These are phyloP conservation scores for Oxystoma pomonae DNA, from an alignment of 2,888 invertebrate genomes.

Conservation along the genomic window DNA sequence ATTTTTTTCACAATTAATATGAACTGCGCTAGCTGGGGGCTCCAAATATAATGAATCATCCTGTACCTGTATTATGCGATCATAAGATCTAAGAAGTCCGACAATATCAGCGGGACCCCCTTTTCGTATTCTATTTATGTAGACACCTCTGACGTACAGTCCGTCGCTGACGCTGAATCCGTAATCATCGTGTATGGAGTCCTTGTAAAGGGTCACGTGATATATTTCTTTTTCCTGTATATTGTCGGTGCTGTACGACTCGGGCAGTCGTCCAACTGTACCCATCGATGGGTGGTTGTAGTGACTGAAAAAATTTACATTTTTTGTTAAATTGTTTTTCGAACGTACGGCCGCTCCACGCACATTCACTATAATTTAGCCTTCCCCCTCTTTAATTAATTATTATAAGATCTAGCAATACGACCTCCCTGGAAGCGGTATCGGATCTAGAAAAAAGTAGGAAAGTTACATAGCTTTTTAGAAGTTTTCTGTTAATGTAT, in stretches of 20 bases:
- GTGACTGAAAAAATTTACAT: conserved; percentile 51
- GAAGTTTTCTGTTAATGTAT: no score
- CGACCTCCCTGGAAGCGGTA: no score
- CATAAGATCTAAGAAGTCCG: conserved; percentile 77
- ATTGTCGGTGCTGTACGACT: conserved; percentile 43
- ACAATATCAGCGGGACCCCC: conserved; percentile 89
- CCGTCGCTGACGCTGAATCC: conserved; percentile 96
- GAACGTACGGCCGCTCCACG: no score
- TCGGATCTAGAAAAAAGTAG: no score
- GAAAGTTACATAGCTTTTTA: no score
- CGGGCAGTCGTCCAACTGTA: conserved; percentile 51
- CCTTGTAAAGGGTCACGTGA: conserved; percentile 86
- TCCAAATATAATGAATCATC: no score
- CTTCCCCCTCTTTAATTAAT: no score
- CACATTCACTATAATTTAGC: no score
- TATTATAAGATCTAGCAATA: no score
- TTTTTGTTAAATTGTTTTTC: no score
- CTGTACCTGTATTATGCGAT: conserved; percentile 86
- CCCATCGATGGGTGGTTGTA: conserved; percentile 35
- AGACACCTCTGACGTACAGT: conserved; percentile 88
- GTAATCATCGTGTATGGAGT: conserved; percentile 89
- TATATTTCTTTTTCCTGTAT: conserved; percentile 50
- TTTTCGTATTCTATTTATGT: conserved; percentile 85
- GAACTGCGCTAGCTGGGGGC: no score
- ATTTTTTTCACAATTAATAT: no score